Evolutionary conservation across 2,797 vertebrate genomes (phyloP).

Genomic region (Micromesistius poutassou): DNA sequence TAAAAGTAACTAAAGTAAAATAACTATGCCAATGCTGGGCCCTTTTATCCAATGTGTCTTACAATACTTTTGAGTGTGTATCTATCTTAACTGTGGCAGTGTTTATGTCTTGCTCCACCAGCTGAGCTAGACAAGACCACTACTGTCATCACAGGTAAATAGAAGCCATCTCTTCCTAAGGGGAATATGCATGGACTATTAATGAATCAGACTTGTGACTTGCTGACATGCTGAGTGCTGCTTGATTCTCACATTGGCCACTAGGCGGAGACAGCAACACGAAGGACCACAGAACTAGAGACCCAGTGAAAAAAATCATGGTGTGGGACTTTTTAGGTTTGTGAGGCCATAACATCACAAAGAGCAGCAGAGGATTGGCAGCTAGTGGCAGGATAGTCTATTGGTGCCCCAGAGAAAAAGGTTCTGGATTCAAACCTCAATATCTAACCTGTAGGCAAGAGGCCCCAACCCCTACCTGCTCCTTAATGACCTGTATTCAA

Average conservation of each 20-base stretch:
- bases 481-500: background rate
- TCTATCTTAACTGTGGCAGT: too few species aligned
- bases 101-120: too few species aligned
- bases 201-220: background rate
- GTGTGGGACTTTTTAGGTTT: background rate
- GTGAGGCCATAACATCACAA: background rate
- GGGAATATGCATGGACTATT: background rate
- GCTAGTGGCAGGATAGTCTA: background rate
- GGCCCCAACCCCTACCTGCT: background rate
- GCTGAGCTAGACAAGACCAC: background rate
- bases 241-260: slow-evolving; percentile 68
- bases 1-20: too few species aligned
- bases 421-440: background rate
- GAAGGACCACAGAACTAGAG: background rate
- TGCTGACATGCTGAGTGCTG: background rate
- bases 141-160: background rate
- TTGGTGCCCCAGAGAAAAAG: background rate
- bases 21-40: too few species aligned
- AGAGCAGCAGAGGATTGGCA: background rate
- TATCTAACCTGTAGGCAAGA: too few species aligned
- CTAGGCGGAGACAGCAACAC: background rate
- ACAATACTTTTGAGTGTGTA: too few species aligned
- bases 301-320: background rate
- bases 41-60: too few species aligned
- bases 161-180: background rate